phyloP scores from a whole-genome alignment of 1,140 invertebrate species.

The Probaryconus sp. region DNA sequence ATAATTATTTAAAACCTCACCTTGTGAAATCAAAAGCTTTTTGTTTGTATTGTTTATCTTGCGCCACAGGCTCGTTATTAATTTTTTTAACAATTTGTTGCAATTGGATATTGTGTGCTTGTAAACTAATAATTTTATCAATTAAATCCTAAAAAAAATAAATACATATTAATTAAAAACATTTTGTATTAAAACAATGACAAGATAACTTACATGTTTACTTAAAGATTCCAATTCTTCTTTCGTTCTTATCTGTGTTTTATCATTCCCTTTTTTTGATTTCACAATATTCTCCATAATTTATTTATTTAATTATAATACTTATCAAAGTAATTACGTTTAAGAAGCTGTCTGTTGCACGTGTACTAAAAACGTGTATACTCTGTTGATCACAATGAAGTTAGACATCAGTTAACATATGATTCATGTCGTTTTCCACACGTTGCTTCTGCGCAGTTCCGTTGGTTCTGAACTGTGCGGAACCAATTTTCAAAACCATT shows the following conservation, averaged over 20 bases:
- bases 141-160: conserved; percentile 50
- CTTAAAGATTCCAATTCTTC: conserved; percentile 65
- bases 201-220: conserved; percentile 64
- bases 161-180: conserved; percentile 11
- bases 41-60: conserved; percentile 7
- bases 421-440: too few relatives aligned
- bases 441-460: too few relatives aligned
- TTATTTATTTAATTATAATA: too few relatives aligned
- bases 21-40: conserved; percentile 49
- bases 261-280: conserved; percentile 37
- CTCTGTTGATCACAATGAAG: too few relatives aligned
- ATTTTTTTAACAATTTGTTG: conserved; percentile 28
- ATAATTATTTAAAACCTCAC: conserved; percentile 28
- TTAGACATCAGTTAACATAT: too few relatives aligned
- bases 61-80: not conserved
- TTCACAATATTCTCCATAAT: conserved; percentile 3
- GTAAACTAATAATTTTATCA: conserved; percentile 25
- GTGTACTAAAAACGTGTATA: too few relatives aligned
- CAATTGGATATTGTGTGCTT: conserved; percentile 41
- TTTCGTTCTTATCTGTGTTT: conserved; percentile 38
- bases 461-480: too few relatives aligned
- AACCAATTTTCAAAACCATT: too few relatives aligned
- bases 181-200: conserved; percentile 6
- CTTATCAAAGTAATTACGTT: too few relatives aligned
- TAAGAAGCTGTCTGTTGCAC: too few relatives aligned